A percentile compares a stretch with the other conserved stretches of the same genome.
These are phyloP conservation scores for Torymus tubicola DNA, from an alignment of 2,888 invertebrate species.

Conservation along the genomic window DNA sequence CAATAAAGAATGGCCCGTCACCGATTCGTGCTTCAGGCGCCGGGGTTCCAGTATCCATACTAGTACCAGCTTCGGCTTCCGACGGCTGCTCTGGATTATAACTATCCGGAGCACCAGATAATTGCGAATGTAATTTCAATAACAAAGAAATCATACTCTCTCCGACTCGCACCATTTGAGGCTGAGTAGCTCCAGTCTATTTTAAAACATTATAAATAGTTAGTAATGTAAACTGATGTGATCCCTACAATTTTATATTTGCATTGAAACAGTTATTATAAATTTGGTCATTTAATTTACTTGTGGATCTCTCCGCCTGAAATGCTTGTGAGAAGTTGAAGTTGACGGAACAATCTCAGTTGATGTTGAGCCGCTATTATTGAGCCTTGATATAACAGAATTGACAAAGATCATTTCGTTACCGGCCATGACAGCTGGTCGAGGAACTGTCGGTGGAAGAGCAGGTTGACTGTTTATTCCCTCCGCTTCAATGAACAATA, in stretches of 20 bases:
- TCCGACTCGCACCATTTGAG: constrained; percentile 81
- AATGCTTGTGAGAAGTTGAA: constrained; percentile 69
- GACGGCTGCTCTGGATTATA: constrained; percentile 77
- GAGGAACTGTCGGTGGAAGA: constrained; percentile 71
- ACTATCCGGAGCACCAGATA: constrained; percentile 90
- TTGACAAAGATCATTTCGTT: constrained; percentile 74
- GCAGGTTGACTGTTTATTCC: constrained; percentile 66
- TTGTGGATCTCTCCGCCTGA: constrained; percentile 69
- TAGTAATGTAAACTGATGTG: background rate
- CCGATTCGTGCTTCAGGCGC: constrained; percentile 80
- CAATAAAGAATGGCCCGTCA: constrained; percentile 93
- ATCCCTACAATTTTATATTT: background rate
- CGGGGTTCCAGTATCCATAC: constrained; percentile 56
- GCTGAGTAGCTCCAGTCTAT: constrained; percentile 66
- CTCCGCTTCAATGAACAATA: constrained; percentile 27
- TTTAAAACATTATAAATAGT: constrained; percentile 21
- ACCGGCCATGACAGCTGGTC: constrained; percentile 75
- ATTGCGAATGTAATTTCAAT: constrained; percentile 92
- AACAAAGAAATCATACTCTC: constrained; percentile 94
- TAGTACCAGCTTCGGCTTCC: constrained; percentile 70
- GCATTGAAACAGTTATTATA: background rate
- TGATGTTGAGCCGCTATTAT: constrained; percentile 56
- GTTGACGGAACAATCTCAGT: constrained; percentile 74
- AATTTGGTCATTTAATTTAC: constrained; percentile 59
- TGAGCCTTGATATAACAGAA: constrained; percentile 64